Evolutionary conservation across 1,140 invertebrate genomes (phyloP).

Genomic region (Bicyclus anynana): DNA sequence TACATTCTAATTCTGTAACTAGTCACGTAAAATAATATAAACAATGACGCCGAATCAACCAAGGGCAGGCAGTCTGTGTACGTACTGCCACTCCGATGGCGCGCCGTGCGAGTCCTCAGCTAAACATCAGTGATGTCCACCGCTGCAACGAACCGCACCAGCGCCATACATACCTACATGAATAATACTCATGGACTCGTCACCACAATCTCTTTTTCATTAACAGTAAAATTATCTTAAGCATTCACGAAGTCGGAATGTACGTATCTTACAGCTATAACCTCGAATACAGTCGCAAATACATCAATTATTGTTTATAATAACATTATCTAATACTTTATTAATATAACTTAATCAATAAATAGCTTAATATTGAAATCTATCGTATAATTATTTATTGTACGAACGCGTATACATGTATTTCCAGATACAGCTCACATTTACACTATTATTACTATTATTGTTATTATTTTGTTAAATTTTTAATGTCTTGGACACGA

Average conservation of each 20-base stretch:
- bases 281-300: constrained; percentile 34
- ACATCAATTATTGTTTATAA: constrained; percentile 26
- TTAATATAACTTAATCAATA: constrained; percentile 33
- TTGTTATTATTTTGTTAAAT: constrained; percentile 1
- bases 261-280: constrained; percentile 22
- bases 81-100: no score
- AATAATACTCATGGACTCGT: no score
- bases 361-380: constrained; percentile 39
- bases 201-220: not conserved
- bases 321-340: constrained; percentile 37
- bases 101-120: no score
- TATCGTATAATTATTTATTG: constrained; percentile 67
- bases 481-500: constrained; percentile 1
- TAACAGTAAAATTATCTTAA: constrained; percentile 5
- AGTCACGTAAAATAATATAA: not conserved
- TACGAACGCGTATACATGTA: constrained; percentile 73
- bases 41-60: not conserved
- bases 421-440: constrained; percentile 63
- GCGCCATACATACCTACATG: no score
- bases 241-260: constrained; percentile 17
- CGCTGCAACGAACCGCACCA: no score
- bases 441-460: constrained; percentile 30
- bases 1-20: not conserved
- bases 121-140: no score
- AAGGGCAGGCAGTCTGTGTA: no score